Conservation (phyloP, 1,140 invertebrate species). For the Anastrepha obliqua region DNA sequence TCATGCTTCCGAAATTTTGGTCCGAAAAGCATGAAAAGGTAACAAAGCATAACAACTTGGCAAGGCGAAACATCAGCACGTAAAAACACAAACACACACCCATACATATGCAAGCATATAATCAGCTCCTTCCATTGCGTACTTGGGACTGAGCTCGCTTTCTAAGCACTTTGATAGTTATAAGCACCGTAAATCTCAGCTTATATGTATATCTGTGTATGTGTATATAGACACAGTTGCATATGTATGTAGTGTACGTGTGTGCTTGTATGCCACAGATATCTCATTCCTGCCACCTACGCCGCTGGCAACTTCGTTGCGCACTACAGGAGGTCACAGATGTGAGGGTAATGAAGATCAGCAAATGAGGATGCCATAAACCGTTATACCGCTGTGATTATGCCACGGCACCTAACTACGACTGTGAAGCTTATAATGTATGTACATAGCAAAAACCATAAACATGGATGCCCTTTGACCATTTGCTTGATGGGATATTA, state of each 20-base stretch:
- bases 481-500: conserved; percentile 17
- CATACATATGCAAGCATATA: background rate
- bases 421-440: background rate
- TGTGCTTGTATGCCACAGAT: no score
- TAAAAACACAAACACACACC: no score
- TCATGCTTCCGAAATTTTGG: background rate
- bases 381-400: conserved; percentile 19
- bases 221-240: no score
- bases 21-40: background rate
- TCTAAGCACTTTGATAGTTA: background rate
- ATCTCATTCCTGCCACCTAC: background rate
- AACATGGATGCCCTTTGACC: background rate
- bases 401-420: background rate
- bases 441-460: background rate
- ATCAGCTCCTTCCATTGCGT: no score
- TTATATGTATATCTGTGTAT: background rate
- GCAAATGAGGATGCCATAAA: conserved; percentile 5
- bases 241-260: background rate
- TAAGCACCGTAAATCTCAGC: background rate
- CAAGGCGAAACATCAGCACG: background rate
- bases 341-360: background rate
- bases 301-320: background rate
- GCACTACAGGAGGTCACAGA: background rate
- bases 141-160: no score
- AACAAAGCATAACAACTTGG: background rate